Conservation (phyloP, 2,888 invertebrate species). For the Eledone cirrhosa region DNA sequence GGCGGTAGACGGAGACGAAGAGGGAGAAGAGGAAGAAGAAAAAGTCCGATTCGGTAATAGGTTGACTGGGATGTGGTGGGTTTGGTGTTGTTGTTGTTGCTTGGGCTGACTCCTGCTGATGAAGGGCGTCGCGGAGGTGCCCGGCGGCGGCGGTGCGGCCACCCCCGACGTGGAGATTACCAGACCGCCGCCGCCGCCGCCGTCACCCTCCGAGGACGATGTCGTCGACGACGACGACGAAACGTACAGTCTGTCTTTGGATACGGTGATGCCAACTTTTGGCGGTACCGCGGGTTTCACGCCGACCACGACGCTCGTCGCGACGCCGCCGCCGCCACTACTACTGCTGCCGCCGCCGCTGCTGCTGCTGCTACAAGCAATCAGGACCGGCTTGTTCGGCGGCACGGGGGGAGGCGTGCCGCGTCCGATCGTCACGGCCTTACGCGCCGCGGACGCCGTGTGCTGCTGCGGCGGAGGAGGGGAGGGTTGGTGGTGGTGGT, state of each 20-base stretch:
- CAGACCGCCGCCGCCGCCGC: not conserved
- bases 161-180: too few relatives aligned
- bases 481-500: slow-evolving; percentile 34
- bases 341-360: not conserved
- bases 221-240: slow-evolving; percentile 31
- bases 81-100: slow-evolving; percentile 52
- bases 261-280: slow-evolving; percentile 50
- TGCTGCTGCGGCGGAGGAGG: not conserved
- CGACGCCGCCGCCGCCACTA: not conserved
- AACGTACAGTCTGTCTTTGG: slow-evolving; percentile 48
- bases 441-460: slow-evolving; percentile 38
- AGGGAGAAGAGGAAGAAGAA: slow-evolving; percentile 28
- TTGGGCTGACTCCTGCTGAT: slow-evolving; percentile 19
- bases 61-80: slow-evolving; percentile 46
- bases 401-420: slow-evolving; percentile 64
- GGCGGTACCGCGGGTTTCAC: slow-evolving; percentile 51
- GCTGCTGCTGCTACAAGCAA: slow-evolving; percentile 27
- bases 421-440: slow-evolving; percentile 47
- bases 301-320: slow-evolving; percentile 32
- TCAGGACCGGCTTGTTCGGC: slow-evolving; percentile 63
- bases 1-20: too few relatives aligned
- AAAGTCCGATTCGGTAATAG: slow-evolving; percentile 35
- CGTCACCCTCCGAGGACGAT: too few relatives aligned
- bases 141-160: slow-evolving; percentile 29
- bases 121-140: too few relatives aligned